Conservation (phyloP, 1,140 invertebrate genomes). For the Helicoverpa zea region DNA sequence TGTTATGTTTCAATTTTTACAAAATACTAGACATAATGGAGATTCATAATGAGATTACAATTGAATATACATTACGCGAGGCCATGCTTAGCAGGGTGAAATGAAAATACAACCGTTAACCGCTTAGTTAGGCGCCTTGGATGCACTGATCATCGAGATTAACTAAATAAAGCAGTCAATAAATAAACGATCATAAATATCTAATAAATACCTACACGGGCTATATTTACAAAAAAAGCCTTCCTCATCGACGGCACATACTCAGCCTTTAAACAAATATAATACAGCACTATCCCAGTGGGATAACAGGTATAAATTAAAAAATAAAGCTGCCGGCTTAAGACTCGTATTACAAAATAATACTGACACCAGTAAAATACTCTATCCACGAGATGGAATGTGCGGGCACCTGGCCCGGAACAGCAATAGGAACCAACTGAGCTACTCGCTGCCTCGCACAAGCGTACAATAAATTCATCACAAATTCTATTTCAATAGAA, state of each 20-base stretch:
- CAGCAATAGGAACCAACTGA: constrained; percentile 75
- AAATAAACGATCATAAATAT: constrained; percentile 87
- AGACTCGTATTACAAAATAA: constrained; percentile 85
- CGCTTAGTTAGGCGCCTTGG: constrained; percentile 74
- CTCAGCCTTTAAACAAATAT: constrained; percentile 83
- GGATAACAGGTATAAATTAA: constrained; percentile 86
- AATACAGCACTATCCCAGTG: constrained; percentile 84
- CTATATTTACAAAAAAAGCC: constrained; percentile 85
- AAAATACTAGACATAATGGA: constrained; percentile 69
- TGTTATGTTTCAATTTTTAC: constrained; percentile 81
- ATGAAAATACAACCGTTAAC: constrained; percentile 81
- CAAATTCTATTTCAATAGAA: constrained; percentile 75
- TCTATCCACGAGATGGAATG: constrained; percentile 83
- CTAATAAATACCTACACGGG: constrained; percentile 86
- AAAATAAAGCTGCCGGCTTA: constrained; percentile 86
- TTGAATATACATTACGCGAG: constrained; percentile 78
- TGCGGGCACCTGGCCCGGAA: constrained; percentile 69
- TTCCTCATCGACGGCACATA: constrained; percentile 76
- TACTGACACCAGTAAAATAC: constrained; percentile 85
- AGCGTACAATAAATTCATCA: constrained; percentile 74
- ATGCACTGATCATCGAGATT: constrained; percentile 70
- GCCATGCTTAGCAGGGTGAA: constrained; percentile 83
- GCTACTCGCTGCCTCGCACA: constrained; percentile 72
- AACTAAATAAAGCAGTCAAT: constrained; percentile 87
- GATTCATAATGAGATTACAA: constrained; percentile 85